Percentiles rank a stretch among this genome's conserved stretches.
These are phyloP conservation scores for Lithodes maja DNA, from an alignment of 2,888 invertebrate species.

Conservation along the genomic window DNA sequence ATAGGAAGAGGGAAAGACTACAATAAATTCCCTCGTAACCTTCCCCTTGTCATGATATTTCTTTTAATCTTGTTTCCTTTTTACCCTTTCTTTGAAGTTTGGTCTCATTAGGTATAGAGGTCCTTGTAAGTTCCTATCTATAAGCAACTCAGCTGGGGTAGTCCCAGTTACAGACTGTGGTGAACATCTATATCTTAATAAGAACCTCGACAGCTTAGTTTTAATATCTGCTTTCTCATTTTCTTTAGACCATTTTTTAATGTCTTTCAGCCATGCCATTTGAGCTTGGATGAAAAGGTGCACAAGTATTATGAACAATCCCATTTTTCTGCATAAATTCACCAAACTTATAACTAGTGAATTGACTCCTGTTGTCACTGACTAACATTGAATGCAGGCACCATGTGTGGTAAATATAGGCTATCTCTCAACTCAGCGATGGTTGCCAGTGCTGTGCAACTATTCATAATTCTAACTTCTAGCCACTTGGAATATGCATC, in stretches of 20 bases:
- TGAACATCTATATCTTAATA: too few species aligned
- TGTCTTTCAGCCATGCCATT: constrained; percentile 8
- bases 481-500: constrained; percentile 10
- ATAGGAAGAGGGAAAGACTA: too few species aligned
- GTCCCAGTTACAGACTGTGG: too few species aligned
- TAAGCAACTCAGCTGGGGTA: too few species aligned
- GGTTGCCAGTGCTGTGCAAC: neutral
- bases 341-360: neutral
- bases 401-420: neutral
- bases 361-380: neutral
- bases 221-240: neutral
- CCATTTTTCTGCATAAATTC: neutral
- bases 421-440: neutral
- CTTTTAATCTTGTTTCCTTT: too few species aligned
- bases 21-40: too few species aligned
- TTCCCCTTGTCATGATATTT: too few species aligned
- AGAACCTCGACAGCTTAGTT: neutral
- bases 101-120: too few species aligned
- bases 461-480: neutral
- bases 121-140: too few species aligned
- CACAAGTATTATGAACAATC: neutral
- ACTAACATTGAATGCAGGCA: neutral
- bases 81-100: too few species aligned
- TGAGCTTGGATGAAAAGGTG: neutral
- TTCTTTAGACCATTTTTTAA: neutral